These are phyloP conservation scores for Agapetus fuscipes DNA, from an alignment of 2,888 invertebrate species.

Conservation along the genomic window DNA sequence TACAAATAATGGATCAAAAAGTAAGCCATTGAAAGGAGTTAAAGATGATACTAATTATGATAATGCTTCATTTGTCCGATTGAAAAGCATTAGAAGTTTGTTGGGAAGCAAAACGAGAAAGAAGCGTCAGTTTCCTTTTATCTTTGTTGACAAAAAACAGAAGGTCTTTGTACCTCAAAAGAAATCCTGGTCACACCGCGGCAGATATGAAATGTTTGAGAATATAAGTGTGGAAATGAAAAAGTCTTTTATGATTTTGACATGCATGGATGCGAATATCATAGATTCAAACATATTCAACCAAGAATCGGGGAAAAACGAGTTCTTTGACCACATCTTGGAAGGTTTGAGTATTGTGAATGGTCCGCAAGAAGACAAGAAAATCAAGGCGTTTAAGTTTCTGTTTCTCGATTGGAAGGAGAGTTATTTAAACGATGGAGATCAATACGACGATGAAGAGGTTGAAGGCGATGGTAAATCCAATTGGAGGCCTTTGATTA, in stretches of 20 bases:
- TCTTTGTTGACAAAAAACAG: conserved; percentile 8
- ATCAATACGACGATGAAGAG: conserved; percentile 22
- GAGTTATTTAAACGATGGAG: too few species aligned
- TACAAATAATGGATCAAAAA: too few species aligned
- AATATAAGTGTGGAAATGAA: conserved; percentile 20
- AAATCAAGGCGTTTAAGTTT: conserved; percentile 23
- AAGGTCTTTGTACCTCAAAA: too few species aligned
- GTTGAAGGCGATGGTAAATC: conserved; percentile 27
- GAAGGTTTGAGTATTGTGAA: conserved; percentile 18
- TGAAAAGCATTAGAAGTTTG: background rate
- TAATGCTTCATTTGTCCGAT: too few species aligned
- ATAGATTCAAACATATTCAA: conserved; percentile 15
- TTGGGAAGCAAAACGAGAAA: background rate
- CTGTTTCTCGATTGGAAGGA: conserved; percentile 29
- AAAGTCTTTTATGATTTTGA: conserved; percentile 20
- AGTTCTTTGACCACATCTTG: conserved; percentile 20
- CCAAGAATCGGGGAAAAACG: conserved; percentile 13
- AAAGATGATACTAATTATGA: too few species aligned
- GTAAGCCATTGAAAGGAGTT: too few species aligned
- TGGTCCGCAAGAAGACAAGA: conserved; percentile 12
- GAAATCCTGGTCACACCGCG: conserved; percentile 4
- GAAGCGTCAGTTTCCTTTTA: too few species aligned
- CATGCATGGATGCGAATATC: conserved; percentile 18
- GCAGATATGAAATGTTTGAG: conserved; percentile 19
- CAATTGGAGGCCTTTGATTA: conserved; percentile 22